Evolutionary conservation across 2,113 vertebrate species (phyloP), one percentile per base, ranked within the genome.

Genomic region (Brachyhypopomus occidentalis): DNA sequence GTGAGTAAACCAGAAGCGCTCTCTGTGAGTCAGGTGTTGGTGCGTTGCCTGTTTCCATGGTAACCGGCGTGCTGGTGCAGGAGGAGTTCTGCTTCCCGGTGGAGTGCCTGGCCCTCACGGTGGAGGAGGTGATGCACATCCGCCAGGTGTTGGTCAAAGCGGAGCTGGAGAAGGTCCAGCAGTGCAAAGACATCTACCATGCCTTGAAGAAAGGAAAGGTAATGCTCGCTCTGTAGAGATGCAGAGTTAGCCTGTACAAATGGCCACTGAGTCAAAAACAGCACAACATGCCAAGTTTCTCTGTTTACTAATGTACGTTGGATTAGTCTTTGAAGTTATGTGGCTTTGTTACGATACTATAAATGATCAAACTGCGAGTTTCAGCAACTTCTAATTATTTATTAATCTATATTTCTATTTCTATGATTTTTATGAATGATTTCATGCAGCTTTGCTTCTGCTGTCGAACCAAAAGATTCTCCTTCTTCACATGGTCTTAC

Each of bases 151-250:
- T 99, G 87, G 98, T 99, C 76, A 98, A 99, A 85, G 98, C 97
- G 0, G 98, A 99, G 87, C 93, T 99, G 90, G 98, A 99, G 90
- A 99, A 99, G 89, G 98, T 98, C 89, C 98, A 99, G 89, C 98
- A 99, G 64, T 98, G 98, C 83, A 98, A 96, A 92, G 97, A 99
- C 5, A 81, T 99, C 90, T 99, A 99, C 91, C 96, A 92, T 1
- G 97, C 98, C n/a, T 94, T 99, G 90, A 99, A 99, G 91, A 99
- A 98, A 92, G 98, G 98, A 90, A 99, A 99, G 97, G 98, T 99
- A 92, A 71, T 82, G 1, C 48, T 48, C 41, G 9, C 5, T 6
- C 6, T 6, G 3, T 38, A 6, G 6, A 38, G 36, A n/a, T n/a
- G n/a, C n/a, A n/a, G n/a, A n/a, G n/a, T n/a, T n/a, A 38, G 6